Conservation (phyloP, 1,140 invertebrate species). For the Ephestia elutella region DNA sequence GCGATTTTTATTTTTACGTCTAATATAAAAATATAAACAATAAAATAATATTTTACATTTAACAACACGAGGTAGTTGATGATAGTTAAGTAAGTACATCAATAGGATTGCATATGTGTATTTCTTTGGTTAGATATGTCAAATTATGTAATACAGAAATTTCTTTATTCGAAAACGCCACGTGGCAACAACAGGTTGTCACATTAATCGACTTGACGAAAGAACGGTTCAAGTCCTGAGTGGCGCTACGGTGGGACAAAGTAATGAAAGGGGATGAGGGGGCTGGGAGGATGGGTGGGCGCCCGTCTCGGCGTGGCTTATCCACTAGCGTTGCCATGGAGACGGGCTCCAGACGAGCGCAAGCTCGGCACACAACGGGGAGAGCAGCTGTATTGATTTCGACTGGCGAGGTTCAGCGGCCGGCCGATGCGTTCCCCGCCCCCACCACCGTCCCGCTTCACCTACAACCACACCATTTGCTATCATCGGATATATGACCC, state of each 20-base stretch:
- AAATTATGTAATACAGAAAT: too few relatives aligned
- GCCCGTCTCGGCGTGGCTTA: constrained; percentile 22
- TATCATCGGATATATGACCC: constrained; percentile 5
- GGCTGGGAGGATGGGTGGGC: constrained; percentile 10
- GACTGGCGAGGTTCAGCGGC: constrained; percentile 56
- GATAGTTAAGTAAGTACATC: too few relatives aligned
- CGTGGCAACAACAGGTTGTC: constrained; percentile 29
- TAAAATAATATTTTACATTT: too few relatives aligned
- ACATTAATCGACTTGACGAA: constrained; percentile 15
- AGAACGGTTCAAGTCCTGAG: constrained; percentile 17
- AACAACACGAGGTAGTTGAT: too few relatives aligned
- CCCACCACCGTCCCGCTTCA: not conserved
- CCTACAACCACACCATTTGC: too few relatives aligned
- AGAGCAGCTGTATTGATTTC: constrained; percentile 67
- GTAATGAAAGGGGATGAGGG: constrained; percentile 7
- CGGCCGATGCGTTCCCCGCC: constrained; percentile 19
- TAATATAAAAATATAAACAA: too few relatives aligned
- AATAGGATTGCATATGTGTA: too few relatives aligned
- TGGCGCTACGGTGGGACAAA: constrained; percentile 11
- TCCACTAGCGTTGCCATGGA: constrained; percentile 38
- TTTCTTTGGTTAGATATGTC: too few relatives aligned
- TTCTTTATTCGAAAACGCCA: constrained; percentile 6
- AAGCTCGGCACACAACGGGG: constrained; percentile 21
- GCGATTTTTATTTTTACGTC: too few relatives aligned
- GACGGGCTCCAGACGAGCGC: constrained; percentile 42